A percentile compares a stretch with the other conserved stretches of the same genome.
Conservation (phyloP, 35 echinoderm and acorn worm species). For the Heliocidaris tuberculata region DNA sequence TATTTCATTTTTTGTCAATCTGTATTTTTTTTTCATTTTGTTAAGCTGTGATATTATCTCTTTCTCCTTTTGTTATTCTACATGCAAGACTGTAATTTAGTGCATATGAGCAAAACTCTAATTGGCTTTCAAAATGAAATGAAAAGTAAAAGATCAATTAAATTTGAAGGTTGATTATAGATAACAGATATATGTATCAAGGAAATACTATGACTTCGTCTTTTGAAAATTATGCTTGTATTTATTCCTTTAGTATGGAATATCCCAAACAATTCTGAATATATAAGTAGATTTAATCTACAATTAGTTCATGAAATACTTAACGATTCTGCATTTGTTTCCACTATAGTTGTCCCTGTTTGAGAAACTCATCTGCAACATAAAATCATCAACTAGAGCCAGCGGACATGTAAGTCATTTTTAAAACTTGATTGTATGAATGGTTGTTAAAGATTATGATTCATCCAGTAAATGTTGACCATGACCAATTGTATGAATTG, state of each 20-base stretch:
- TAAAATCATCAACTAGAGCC: slow-evolving; percentile 82
- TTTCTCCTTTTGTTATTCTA: no score
- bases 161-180: background rate
- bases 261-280: background rate
- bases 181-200: background rate
- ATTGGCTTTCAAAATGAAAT: background rate
- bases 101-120: background rate
- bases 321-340: background rate
- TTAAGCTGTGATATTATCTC: background rate
- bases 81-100: no score
- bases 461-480: no score
- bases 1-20: no score
- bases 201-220: background rate
- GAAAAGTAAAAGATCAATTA: background rate
- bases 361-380: slow-evolving; percentile 64
- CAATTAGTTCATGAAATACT: background rate
- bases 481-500: no score
- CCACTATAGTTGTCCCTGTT: slow-evolving; percentile 71
- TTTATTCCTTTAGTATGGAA: background rate
- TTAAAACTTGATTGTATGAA: no score
- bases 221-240: background rate
- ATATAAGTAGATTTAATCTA: background rate
- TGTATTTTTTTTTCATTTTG: no score
- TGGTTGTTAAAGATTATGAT: no score
- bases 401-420: slow-evolving; percentile 84